Evolutionary conservation across 2,888 invertebrate species (phyloP).

Genomic region (Alitta virens): DNA sequence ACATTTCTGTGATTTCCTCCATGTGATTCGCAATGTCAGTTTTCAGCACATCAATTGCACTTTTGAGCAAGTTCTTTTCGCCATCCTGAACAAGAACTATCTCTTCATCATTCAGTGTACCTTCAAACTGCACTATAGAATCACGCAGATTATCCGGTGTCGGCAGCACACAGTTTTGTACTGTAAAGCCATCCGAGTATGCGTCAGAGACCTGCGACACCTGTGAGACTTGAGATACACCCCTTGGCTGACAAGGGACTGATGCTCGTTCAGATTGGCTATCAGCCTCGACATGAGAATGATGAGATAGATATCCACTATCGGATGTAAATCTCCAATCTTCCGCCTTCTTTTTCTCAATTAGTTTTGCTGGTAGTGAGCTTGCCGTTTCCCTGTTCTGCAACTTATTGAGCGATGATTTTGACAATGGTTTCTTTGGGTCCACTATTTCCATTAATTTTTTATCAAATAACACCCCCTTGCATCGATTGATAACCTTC

Average conservation of each 20-base stretch:
- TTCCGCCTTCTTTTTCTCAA: neutral
- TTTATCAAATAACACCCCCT: slow-evolving; percentile 17
- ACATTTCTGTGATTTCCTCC: slow-evolving; percentile 7
- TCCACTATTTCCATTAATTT: slow-evolving; percentile 5
- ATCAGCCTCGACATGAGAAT: neutral
- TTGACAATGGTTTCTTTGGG: neutral
- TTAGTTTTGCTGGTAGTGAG: neutral
- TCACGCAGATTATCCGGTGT: neutral
- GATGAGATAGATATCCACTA: neutral
- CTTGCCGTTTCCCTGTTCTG: no score
- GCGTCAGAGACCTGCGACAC: neutral
- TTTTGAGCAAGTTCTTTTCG: slow-evolving; percentile 6
- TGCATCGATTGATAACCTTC: slow-evolving; percentile 23
- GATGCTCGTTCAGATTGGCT: neutral
- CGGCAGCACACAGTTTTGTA: neutral
- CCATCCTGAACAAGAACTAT: slow-evolving; percentile 15
- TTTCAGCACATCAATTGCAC: slow-evolving; percentile 14
- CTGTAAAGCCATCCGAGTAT: no score
- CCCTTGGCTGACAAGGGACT: neutral
- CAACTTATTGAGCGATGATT: no score
- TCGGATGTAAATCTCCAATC: neutral
- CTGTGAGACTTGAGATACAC: neutral
- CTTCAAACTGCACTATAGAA: slow-evolving; percentile 16
- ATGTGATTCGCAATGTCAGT: slow-evolving; percentile 19
- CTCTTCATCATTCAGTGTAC: slow-evolving; percentile 9